Evolutionary conservation across 2,113 vertebrate species (phyloP).

Genomic region (Motacilla tschutschensis): DNA sequence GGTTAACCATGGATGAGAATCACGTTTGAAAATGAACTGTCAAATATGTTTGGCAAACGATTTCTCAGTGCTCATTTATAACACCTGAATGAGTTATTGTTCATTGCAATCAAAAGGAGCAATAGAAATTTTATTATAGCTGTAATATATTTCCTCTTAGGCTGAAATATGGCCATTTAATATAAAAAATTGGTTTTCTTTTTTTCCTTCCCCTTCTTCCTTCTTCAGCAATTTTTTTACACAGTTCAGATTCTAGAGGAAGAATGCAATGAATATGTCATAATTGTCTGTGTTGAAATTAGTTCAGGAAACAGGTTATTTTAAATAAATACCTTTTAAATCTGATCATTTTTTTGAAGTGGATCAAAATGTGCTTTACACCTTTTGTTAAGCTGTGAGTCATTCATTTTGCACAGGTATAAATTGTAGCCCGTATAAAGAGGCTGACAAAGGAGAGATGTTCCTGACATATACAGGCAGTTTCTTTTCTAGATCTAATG

Average conservation of each 20-base stretch:
- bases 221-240: not conserved
- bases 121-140: not conserved
- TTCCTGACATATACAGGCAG: not conserved
- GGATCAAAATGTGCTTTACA: not conserved
- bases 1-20: not conserved
- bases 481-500: not conserved
- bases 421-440: not conserved
- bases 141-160: not conserved
- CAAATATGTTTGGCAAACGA: not conserved
- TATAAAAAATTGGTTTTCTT: not conserved
- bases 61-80: not conserved
- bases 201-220: not conserved
- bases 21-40: not conserved
- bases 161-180: not conserved
- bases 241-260: not conserved
- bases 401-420: not conserved
- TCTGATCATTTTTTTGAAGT: not conserved
- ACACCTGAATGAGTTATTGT: not conserved
- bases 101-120: not conserved
- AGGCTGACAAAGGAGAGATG: not conserved
- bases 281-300: not conserved
- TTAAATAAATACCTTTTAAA: not conserved
- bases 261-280: not conserved
- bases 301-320: not conserved
- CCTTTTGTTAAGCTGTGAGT: not conserved